A percentile compares a stretch with the other conserved stretches of the same genome.
Evolutionary conservation across 1,140 invertebrate genomes (phyloP).

Genomic region (Dinoponera quadriceps): DNA sequence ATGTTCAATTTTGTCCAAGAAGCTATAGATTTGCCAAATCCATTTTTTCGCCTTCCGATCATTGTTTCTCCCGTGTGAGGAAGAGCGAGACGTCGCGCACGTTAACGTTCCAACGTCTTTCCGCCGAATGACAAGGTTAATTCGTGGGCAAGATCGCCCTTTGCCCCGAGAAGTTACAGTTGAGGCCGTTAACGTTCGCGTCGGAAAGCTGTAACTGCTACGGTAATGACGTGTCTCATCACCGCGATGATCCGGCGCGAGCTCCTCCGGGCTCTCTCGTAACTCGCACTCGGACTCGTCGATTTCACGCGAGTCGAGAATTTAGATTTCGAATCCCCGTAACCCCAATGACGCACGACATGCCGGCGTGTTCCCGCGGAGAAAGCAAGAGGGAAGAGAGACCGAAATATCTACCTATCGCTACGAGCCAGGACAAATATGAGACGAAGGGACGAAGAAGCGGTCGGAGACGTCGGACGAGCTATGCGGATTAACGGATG

Average conservation of each 20-base stretch:
- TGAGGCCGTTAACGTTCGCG: constrained; percentile 12
- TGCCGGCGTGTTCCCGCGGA: constrained; percentile 44
- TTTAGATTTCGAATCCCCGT: constrained; percentile 70
- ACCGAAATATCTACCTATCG: constrained; percentile 75
- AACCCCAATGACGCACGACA: constrained; percentile 76
- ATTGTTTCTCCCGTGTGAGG: too few species aligned
- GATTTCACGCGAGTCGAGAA: constrained; percentile 3
- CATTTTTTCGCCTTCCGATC: too few species aligned
- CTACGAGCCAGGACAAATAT: constrained; percentile 49
- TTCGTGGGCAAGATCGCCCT: background rate
- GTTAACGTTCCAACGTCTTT: background rate
- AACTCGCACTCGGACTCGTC: constrained; percentile 5
- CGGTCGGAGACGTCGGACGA: constrained; percentile 53
- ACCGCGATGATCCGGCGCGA: background rate
- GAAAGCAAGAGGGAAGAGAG: constrained; percentile 60
- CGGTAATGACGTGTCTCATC: background rate
- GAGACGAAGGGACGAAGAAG: constrained; percentile 69
- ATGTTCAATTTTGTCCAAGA: too few species aligned
- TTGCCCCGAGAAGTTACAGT: background rate
- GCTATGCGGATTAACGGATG: constrained; percentile 77
- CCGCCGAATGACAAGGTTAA: background rate
- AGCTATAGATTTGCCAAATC: too few species aligned
- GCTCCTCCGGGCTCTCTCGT: background rate
- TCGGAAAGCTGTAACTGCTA: background rate
- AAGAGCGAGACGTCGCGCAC: too few species aligned